Percentiles rank a stretch among this genome's conserved stretches.
phyloP scores from a whole-genome alignment of 2,888 invertebrate genomes.

The Drosophila acutilabella region DNA sequence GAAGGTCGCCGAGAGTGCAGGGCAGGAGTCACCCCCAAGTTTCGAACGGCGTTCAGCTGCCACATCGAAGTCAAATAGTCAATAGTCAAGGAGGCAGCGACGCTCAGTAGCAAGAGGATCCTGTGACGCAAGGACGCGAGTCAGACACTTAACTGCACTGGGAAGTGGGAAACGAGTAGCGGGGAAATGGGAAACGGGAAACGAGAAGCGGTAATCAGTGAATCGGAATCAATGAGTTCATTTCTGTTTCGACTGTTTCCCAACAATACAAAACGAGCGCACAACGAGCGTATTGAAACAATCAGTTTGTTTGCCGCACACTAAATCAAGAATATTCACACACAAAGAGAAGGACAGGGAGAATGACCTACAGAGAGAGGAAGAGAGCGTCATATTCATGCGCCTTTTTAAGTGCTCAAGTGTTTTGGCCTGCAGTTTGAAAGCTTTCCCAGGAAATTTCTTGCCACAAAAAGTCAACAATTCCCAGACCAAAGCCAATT shows the following conservation, averaged over 20 bases:
- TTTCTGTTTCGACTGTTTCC: slow-evolving; percentile 79
- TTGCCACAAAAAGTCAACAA: slow-evolving; percentile 44
- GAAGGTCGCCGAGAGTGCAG: slow-evolving; percentile 14
- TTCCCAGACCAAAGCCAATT: slow-evolving; percentile 62
- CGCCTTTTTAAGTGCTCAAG: slow-evolving; percentile 82
- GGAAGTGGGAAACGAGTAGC: slow-evolving; percentile 29
- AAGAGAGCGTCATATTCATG: slow-evolving; percentile 60
- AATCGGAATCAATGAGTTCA: slow-evolving; percentile 85
- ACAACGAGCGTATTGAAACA: slow-evolving; percentile 72
- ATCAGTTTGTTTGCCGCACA: slow-evolving; percentile 80
- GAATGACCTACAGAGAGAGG: slow-evolving; percentile 10
- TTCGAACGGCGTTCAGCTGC: slow-evolving; percentile 56
- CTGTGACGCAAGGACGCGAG: slow-evolving; percentile 51
- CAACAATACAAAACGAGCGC: slow-evolving; percentile 71
- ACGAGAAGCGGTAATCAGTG: slow-evolving; percentile 75
- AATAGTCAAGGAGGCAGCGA: slow-evolving; percentile 67
- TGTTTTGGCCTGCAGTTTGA: slow-evolving; percentile 57
- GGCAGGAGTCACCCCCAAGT: slow-evolving; percentile 72
- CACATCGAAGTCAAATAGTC: slow-evolving; percentile 30
- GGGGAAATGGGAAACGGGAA: too few relatives aligned
- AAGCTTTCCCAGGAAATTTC: slow-evolving; percentile 78
- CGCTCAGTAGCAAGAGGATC: slow-evolving; percentile 39
- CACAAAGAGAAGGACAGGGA: slow-evolving; percentile 26
- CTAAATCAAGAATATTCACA: slow-evolving; percentile 50
- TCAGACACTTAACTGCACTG: slow-evolving; percentile 83